Evolutionary conservation across 1,140 invertebrate species (phyloP), one percentile per base, ranked within the genome.

Genomic region (Neotoxoptera formosana): DNA sequence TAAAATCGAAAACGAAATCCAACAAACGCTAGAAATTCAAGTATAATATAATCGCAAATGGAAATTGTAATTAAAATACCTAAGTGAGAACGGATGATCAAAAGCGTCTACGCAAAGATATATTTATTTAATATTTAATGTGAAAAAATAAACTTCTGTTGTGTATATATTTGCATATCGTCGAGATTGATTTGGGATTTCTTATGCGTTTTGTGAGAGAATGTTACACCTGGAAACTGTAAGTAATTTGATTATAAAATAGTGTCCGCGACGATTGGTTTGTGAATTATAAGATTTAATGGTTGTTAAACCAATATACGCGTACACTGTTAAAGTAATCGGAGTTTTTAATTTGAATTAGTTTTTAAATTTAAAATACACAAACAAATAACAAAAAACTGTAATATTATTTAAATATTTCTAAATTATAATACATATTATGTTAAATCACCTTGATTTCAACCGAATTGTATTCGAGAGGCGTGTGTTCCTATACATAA

Each of bases 81-180:
- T 41, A 20, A 30, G 8, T 60, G 9, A 41, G 17, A 21, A 36
- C 20, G 34, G 76, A 60, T 60, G 25, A 83, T 83, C 34, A 83
- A 23, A 23, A 20, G 76, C 20, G 20, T 83, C 7, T 7, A 8
- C 34, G 6, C 34, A 83, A 83, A 41, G 34, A 34, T 83, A 83
- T 83, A 83, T 83, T 83, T 83, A 83, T 83, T 83, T 83, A 83
- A 41, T 83, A 41, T 83, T 83, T 23, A 36, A 23, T 83, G 20
- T 41, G 21, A 83, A 83, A 83, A 81, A 34, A 83, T 76, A 14
- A n/a, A 41, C 34, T 21, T 36, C 76, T 36, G 34, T 83, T 41
- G 7, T 83, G 21, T 34, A 83, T 36, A 36, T 23, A 83, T 83
- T 83, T 83, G 20, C 34, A 41, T 83, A 83, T 7, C 21, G 41